phyloP scores from a whole-genome alignment of 1,140 invertebrate genomes.

The Eubasilissa regina region DNA sequence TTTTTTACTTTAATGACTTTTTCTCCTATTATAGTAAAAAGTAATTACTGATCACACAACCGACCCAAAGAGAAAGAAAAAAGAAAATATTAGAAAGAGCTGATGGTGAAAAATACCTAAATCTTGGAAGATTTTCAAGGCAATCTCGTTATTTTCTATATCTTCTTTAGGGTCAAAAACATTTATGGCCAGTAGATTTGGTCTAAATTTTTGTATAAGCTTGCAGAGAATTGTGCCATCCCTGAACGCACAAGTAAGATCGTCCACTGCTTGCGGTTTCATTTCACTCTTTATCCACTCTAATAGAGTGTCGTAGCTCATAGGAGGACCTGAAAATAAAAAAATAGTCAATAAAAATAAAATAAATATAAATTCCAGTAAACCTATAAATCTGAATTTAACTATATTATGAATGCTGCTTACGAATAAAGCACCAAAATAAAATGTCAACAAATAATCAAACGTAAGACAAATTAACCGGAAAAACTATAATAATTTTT shows the following conservation, averaged over 20 bases:
- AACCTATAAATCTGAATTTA: too few species aligned
- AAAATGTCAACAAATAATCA: too few species aligned
- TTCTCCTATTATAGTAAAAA: too few species aligned
- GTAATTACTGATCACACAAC: too few species aligned
- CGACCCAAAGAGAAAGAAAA: too few species aligned
- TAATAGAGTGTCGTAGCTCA: neutral
- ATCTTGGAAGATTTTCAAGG: neutral
- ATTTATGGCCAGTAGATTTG: neutral
- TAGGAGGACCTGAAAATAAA: neutral
- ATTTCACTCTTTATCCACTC: constrained; percentile 6
- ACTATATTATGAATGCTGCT: too few species aligned
- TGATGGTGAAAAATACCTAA: neutral
- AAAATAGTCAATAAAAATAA: neutral
- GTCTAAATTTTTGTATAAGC: constrained; percentile 1
- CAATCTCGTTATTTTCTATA: neutral
- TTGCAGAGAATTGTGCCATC: constrained; percentile 14
- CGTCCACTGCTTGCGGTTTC: neutral
- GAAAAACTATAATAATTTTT: too few species aligned
- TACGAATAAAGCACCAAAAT: too few species aligned
- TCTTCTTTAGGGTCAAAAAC: neutral
- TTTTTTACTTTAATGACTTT: too few species aligned
- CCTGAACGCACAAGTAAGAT: constrained; percentile 4
- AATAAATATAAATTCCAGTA: too few species aligned
- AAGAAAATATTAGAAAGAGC: too few species aligned
- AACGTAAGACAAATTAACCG: too few species aligned